Evolutionary conservation across 2,113 vertebrate genomes (phyloP), one percentile per base, ranked within the genome.

Genomic region (Vireo altiloquus): DNA sequence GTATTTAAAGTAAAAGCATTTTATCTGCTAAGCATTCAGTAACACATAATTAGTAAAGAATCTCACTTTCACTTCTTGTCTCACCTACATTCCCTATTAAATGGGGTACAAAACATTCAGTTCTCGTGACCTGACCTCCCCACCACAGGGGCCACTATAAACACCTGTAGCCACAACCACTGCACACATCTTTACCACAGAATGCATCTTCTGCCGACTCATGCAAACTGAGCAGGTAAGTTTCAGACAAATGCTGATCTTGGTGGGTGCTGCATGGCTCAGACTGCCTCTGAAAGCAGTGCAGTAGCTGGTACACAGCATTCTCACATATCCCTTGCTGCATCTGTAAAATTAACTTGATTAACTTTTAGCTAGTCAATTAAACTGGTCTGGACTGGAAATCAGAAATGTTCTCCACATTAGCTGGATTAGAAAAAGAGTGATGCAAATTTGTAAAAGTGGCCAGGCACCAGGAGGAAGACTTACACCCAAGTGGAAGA

Each of bases 181-280:
- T 5, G 0, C 6, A 17, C 70, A 8, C 0, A 7, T 19, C 40
- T 40, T 59, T 44, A 53, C 9, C 35, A 37, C 28, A 19, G 44
- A 46, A 39, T 2, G 6, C 10, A 11, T 23, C 50, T 75, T 11
- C 40, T 61, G 25, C 27, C 0, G 3, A 24, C 33, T 50, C 0
- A 0, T 6, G 44, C 9, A 11, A 70, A 82, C 65, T 2, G 8
- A n/a, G 14, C 24, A 40, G 31, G 10, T 54, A 30, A 59, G 14
- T 21, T 21, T 33, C 39, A 49, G 40, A 40, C 11, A 25, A 52
- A 11, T 0, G 0, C 30, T 25, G 2, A 2, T 25, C 5, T 3
- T 17, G 37, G 57, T 35, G 31, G 30, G 47, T 20, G 52, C 40
- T 31, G 11, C 28, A 3, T 6, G 40, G 40, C 71, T 69, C 63